These are phyloP conservation scores for Ctenoplectra terminalis DNA, from an alignment of 1,140 invertebrate species.

Conservation along the genomic window DNA sequence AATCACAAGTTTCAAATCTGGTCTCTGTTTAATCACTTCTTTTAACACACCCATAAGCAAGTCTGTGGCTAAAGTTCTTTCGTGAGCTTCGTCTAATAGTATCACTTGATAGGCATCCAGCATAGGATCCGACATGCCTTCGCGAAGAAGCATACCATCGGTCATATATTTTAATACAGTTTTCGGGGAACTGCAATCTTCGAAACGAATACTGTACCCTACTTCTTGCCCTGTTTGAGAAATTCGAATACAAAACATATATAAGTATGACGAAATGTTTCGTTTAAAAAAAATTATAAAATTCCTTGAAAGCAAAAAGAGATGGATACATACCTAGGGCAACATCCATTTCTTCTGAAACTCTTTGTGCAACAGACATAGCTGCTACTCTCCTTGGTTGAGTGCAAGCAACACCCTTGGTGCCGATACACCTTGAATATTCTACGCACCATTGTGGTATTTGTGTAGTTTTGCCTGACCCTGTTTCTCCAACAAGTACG, in stretches of 20 bases:
- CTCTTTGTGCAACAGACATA: conserved; percentile 99
- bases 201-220: conserved; percentile 99
- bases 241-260: conserved; percentile 13
- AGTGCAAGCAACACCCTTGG: conserved; percentile 97
- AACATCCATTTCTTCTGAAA: conserved; percentile 99
- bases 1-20: conserved; percentile 98
- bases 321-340: conserved; percentile 84
- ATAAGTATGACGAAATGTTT: background rate
- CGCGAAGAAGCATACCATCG: conserved; percentile 99
- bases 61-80: conserved; percentile 98
- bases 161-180: conserved; percentile 98
- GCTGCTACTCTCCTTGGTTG: conserved; percentile 98
- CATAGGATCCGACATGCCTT: conserved; percentile 99
- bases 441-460: conserved; percentile 97
- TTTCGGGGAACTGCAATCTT: conserved; percentile 98
- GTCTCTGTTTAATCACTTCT: conserved; percentile 97
- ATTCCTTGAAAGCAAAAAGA: background rate
- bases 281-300: background rate
- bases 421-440: conserved; percentile 89
- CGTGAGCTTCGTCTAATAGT: conserved; percentile 99
- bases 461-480: conserved; percentile 99
- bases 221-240: conserved; percentile 93
- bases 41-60: conserved; percentile 99
- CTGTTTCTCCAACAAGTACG: conserved; percentile 97
- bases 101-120: conserved; percentile 98